These are phyloP conservation scores for Podargus strigoides DNA, from an alignment of 2,797 vertebrate species.

Conservation along the genomic window DNA sequence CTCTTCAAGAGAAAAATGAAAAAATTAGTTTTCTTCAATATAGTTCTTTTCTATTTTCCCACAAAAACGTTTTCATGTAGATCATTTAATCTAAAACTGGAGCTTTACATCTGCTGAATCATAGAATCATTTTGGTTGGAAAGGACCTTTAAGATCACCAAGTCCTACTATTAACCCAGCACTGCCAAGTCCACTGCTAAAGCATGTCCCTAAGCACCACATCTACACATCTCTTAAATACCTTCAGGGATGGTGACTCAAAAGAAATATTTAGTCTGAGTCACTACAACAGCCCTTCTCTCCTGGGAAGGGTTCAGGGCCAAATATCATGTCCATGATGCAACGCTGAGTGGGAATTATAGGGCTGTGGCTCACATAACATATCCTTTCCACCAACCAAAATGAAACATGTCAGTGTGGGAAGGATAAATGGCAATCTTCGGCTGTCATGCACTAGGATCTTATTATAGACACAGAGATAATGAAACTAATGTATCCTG, in stretches of 20 bases:
- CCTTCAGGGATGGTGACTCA: no score
- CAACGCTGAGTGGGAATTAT: background rate
- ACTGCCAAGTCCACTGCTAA: no score
- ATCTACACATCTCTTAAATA: no score
- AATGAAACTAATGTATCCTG: slow-evolving; percentile 65
- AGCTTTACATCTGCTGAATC: background rate
- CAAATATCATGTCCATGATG: slow-evolving; percentile 1
- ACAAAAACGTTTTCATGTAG: background rate
- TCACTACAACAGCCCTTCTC: background rate
- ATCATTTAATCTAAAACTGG: background rate
- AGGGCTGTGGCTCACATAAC: background rate
- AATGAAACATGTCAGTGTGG: slow-evolving; percentile 36
- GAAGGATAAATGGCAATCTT: slow-evolving; percentile 58
- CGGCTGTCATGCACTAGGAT: slow-evolving; percentile 20
- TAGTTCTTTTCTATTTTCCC: background rate
- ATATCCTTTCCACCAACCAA: slow-evolving; percentile 1
- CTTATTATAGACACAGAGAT: slow-evolving; percentile 58
- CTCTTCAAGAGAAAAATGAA: background rate
- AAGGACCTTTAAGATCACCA: no score
- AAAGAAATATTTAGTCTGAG: background rate
- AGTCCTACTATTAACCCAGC: no score
- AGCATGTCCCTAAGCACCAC: no score
- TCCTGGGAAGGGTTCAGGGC: background rate
- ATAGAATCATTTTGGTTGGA: no score
- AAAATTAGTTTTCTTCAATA: background rate